phyloP scores from a whole-genome alignment of 1,140 invertebrate species.

The Tetranychus urticae region DNA sequence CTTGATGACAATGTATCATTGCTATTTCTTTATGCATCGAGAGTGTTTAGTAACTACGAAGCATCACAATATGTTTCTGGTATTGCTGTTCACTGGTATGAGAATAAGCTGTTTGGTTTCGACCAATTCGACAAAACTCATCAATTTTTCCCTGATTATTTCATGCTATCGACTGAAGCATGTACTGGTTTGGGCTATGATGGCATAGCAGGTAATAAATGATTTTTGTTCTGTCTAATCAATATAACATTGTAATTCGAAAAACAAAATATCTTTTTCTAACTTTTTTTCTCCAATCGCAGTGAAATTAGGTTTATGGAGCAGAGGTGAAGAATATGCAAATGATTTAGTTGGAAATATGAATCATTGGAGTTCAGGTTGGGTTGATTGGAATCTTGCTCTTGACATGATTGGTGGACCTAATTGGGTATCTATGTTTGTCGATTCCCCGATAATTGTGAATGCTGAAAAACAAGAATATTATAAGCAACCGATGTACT shows the following conservation, averaged over 20 bases:
- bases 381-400: constrained; percentile 29
- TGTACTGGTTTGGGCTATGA: constrained; percentile 13
- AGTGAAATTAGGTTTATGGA: too few species aligned
- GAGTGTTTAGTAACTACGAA: constrained; percentile 1
- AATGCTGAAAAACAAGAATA: constrained; percentile 20
- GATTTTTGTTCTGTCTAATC: not conserved
- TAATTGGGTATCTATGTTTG: constrained; percentile 25
- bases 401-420: constrained; percentile 25
- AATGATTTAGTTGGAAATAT: constrained; percentile 14
- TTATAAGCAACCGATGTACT: constrained; percentile 31
- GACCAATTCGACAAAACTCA: too few species aligned
- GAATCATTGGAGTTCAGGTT: constrained; percentile 21
- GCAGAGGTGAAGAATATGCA: too few species aligned
- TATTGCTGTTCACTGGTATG: constrained; percentile 43
- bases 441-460: constrained; percentile 26
- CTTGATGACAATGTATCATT: constrained; percentile 35
- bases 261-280: not conserved
- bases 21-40: not conserved
- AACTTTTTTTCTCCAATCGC: not conserved
- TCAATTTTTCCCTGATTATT: constrained; percentile 34
- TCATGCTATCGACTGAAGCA: constrained; percentile 34
- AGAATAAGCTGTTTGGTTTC: not conserved
- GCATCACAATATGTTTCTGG: constrained; percentile 4
- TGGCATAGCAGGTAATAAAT: not conserved
- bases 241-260: not conserved